Conservation (phyloP, 2,888 invertebrate species). For the Argyresthia goedartella region DNA sequence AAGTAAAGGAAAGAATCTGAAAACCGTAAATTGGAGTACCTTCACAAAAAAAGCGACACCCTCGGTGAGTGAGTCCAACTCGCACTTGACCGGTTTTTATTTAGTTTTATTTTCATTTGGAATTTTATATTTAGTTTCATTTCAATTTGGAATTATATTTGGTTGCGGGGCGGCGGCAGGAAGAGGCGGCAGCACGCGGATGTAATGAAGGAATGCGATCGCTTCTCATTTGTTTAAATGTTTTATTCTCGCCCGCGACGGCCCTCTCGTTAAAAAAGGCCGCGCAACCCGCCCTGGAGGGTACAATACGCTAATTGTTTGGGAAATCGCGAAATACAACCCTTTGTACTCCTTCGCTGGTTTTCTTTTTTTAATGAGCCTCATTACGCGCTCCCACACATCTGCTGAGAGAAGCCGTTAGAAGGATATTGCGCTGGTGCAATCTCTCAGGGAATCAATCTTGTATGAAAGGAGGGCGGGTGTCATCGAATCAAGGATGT, state of each 20-base stretch:
- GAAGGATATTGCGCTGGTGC: neutral
- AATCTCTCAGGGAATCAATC: slow-evolving; percentile 27
- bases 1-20: too few relatives aligned
- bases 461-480: slow-evolving; percentile 38
- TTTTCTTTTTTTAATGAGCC: slow-evolving; percentile 19
- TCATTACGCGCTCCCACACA: slow-evolving; percentile 3
- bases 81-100: too few relatives aligned
- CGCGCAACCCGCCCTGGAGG: slow-evolving; percentile 6
- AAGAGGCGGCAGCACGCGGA: too few relatives aligned
- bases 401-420: neutral
- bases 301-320: slow-evolving; percentile 23
- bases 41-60: too few relatives aligned
- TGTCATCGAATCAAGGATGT: slow-evolving; percentile 35
- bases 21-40: too few relatives aligned
- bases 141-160: too few relatives aligned
- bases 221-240: slow-evolving; percentile 23
- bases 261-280: slow-evolving; percentile 22
- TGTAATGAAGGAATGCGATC: slow-evolving; percentile 13
- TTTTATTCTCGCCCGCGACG: slow-evolving; percentile 16
- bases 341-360: slow-evolving; percentile 14
- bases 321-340: slow-evolving; percentile 14
- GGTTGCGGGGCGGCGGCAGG: too few relatives aligned
- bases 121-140: too few relatives aligned
- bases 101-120: too few relatives aligned
- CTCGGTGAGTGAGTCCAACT: too few relatives aligned